phyloP scores from a whole-genome alignment of 2,888 invertebrate genomes.

The Blera fallax region DNA sequence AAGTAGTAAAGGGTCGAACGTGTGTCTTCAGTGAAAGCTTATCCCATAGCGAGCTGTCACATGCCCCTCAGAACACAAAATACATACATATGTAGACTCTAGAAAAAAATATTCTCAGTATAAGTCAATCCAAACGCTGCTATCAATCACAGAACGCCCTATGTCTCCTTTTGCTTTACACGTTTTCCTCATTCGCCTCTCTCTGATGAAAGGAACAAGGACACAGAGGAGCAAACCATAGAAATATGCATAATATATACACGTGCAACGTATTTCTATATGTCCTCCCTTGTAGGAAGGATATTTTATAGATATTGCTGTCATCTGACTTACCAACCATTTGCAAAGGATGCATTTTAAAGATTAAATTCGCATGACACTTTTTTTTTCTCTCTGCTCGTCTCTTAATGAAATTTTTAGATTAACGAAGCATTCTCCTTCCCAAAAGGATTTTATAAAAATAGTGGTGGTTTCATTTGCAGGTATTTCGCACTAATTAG shows the following conservation, averaged over 20 bases:
- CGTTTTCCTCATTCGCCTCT: neutral
- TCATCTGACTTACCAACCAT: conserved; percentile 22
- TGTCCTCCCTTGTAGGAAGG: neutral
- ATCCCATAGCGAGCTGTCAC: neutral
- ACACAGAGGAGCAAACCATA: conserved; percentile 19
- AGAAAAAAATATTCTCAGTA: conserved; percentile 22
- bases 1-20: neutral
- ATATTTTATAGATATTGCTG: conserved; percentile 15
- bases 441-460: conserved; percentile 58
- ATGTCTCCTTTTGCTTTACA: conserved; percentile 9
- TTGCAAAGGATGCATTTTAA: conserved; percentile 52
- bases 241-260: neutral
- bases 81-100: conserved; percentile 1
- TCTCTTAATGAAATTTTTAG: conserved; percentile 58
- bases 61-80: neutral
- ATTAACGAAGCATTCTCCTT: conserved; percentile 57
- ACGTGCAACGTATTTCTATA: neutral
- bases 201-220: conserved; percentile 11
- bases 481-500: conserved; percentile 71
- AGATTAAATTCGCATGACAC: conserved; percentile 57
- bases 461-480: conserved; percentile 63
- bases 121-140: conserved; percentile 28
- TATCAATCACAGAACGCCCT: conserved; percentile 35
- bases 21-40: neutral
- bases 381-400: conserved; percentile 10